Evolutionary conservation across 1,140 invertebrate genomes (phyloP), one percentile per base, ranked within the genome.

Genomic region (Drosophila gunungcola): DNA sequence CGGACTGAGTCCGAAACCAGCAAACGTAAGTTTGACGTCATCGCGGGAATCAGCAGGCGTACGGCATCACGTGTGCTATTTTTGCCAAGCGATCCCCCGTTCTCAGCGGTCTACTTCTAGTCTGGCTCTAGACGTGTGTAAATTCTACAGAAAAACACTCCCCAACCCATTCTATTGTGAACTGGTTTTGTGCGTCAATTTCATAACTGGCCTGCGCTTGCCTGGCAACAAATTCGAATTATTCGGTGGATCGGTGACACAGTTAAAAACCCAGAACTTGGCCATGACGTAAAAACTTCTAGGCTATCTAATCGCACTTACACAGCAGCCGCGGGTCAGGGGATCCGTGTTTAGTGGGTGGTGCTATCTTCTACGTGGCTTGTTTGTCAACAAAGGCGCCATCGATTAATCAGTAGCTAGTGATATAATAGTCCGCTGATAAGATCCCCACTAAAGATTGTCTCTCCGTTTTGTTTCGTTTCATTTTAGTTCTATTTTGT

Each of bases 401-500:
- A 68, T 61, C 21, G 46, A 58, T 57, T 70, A 63, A 57, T 61
- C 60, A 49, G 56, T 63, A 16, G 25, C 11, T 5, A 39, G 38
- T 56, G 54, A 56, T 70, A 29, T 25, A 61, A 60, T 41, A 57
- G 43, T 42, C 34, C 10, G 3, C 57, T 29, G 54, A 69, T 68
- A 53, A 67, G 53, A 51, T 70, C n/a, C 25, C 42, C 21, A 34
- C 27, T 60, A 62, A 70, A 49, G 21, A 56, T 42, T 42, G 0
- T 53, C 16, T 55, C 7, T 38, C 16, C n/a, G 3, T 38, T 74
- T 27, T 9, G 36, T 68, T 85, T 75, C 73, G 3, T 38, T 74
- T 27, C 11, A 29, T 68, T 85, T 75, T 70, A 91, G 84, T 78
- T 88, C 12, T 75, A 83, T 91, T 91, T 91, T 90, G 70, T 80